A percentile compares a stretch with the other conserved stretches of the same genome.
Conservation (phyloP, 2,888 invertebrate species). For the Apodemia hepburni region DNA sequence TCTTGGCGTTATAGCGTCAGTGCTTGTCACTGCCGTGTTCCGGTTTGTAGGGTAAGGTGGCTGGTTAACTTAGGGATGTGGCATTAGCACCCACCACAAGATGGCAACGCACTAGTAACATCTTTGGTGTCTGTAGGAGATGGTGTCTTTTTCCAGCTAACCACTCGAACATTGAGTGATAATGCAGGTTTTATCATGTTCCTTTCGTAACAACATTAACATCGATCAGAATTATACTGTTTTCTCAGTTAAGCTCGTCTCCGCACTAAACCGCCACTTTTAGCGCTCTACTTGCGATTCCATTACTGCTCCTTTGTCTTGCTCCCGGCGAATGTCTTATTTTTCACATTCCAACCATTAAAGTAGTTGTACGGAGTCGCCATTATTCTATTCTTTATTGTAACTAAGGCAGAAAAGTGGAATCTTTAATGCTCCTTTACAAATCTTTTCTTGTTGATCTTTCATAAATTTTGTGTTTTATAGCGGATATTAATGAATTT, state of each 20-base stretch:
- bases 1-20: too few relatives aligned
- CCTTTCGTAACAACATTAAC: not conserved
- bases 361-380: conserved; percentile 14
- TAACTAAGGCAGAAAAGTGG: conserved; percentile 17
- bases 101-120: too few relatives aligned
- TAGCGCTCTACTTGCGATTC: conserved; percentile 6
- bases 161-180: too few relatives aligned
- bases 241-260: not conserved
- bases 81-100: too few relatives aligned
- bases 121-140: too few relatives aligned
- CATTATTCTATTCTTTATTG: conserved; percentile 19
- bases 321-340: conserved; percentile 7
- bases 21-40: too few relatives aligned
- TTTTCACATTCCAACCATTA: conserved; percentile 19
- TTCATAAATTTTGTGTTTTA: too few relatives aligned
- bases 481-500: too few relatives aligned
- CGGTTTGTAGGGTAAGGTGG: too few relatives aligned
- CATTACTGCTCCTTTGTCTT: conserved; percentile 19
- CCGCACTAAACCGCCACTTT: conserved; percentile 3
- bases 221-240: conserved; percentile 1
- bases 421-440: conserved; percentile 19
- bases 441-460: not conserved
- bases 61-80: too few relatives aligned
- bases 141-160: too few relatives aligned
- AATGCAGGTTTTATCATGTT: not conserved